These are phyloP conservation scores for Leucoraja ocellata DNA, from an alignment of 2,797 vertebrate genomes.

Conservation along the genomic window DNA sequence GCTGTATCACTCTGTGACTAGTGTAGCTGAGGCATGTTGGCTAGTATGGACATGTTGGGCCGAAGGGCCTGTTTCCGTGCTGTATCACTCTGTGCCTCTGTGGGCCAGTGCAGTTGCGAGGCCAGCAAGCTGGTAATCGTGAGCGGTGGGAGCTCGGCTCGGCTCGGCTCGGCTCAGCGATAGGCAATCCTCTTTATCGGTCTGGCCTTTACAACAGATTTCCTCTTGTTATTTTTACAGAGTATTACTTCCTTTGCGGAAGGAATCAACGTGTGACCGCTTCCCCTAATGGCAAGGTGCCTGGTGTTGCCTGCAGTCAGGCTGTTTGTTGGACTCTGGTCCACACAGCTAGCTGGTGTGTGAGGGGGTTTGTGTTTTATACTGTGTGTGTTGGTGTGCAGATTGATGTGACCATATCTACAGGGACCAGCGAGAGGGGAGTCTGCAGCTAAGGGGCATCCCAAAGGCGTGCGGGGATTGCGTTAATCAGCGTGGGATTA, in stretches of 20 bases:
- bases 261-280: neutral
- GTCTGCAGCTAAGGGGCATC: too few species aligned
- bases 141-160: neutral
- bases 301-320: neutral
- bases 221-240: neutral
- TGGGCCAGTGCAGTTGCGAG: too few species aligned
- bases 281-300: neutral
- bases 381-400: neutral
- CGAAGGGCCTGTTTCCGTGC: too few species aligned
- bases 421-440: neutral
- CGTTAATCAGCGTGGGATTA: too few species aligned
- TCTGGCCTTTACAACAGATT: too few species aligned
- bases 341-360: neutral
- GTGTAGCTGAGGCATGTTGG: too few species aligned
- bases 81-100: too few species aligned
- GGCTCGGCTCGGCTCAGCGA: neutral
- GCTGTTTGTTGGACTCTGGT: neutral
- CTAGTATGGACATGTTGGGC: too few species aligned
- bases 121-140: too few species aligned
- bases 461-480: too few species aligned
- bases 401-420: neutral
- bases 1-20: too few species aligned
- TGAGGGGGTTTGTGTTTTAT: neutral
- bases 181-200: neutral
- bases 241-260: conserved; percentile 8